Base-by-base conservation (phyloP, 2,888 invertebrate species). In the Elysia crispata region DNA sequence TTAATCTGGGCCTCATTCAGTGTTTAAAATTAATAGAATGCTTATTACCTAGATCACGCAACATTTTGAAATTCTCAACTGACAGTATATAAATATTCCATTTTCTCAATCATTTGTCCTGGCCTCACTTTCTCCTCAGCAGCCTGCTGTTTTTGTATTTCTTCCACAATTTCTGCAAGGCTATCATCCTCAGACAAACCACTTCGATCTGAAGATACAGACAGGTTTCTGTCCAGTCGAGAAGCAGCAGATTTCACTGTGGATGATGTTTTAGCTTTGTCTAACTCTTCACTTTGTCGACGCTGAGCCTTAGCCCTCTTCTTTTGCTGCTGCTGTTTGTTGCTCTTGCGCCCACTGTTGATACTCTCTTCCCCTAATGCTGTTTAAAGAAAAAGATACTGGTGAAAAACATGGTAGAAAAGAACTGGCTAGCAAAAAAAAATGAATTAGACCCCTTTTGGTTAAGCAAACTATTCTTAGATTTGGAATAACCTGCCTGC, bases 191-290 rank as follows among this genome's bases (percentile, higher is more conserved):
- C 89, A 13, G 87, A 86, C 70, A 81, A 83, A 1, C 83, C 76
- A 81, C 89, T 87, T 31, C 84, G 77, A 80, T 89, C 89, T 33
- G 89, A 89, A 50, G 87, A 83, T 8, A 87, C 76, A 0, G 89
- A 89, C 25, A 88, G 31, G 20, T 30, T 73, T 23, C 64, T 60
- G 20, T 62, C 72, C 8, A 23, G n/a, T 50, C 60, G 28, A n/a
- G 62, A n/a, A 41, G 49, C 18, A 20, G n/a, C 60, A n/a, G 30
- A 18, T 18, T n/a, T 70, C 11, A 23, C 72, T 54, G n/a, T 69
- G 28, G 60, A 60, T 23, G 60, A n/a, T 23, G 60, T n/a, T n/a
- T 25, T 60, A 8, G 60, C 6, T 15, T 60, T 60, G 60, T n/a
- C 60, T 60, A 13, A 41, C 60, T 23, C 60, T 60, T n/a, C 23